phyloP scores from a whole-genome alignment of 2,888 invertebrate species.

The Erebia epiphron region DNA sequence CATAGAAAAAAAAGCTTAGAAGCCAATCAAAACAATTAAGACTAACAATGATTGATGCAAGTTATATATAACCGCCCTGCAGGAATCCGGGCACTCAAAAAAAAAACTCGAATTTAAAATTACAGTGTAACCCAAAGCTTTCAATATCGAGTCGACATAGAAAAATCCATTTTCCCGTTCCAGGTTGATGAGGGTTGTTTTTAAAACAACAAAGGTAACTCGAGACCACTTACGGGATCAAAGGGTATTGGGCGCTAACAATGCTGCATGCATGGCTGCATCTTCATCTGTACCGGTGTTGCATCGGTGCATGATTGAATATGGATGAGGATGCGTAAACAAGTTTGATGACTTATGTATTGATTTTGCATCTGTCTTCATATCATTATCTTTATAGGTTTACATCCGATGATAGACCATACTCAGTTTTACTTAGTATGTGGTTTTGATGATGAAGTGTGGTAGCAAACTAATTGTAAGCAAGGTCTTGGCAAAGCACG shows the following conservation, averaged over 20 bases:
- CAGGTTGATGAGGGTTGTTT: slow-evolving; percentile 22
- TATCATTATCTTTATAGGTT: background rate
- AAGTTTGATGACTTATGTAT: slow-evolving; percentile 6
- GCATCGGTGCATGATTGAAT: slow-evolving; percentile 20
- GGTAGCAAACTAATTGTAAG: no score
- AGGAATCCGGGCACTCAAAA: background rate
- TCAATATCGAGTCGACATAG: slow-evolving; percentile 1
- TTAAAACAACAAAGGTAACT: slow-evolving; percentile 39
- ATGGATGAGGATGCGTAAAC: slow-evolving; percentile 14
- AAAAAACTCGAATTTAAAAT: background rate
- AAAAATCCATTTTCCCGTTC: slow-evolving; percentile 15
- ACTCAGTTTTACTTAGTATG: no score
- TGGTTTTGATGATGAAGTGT: no score
- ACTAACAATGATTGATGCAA: no score
- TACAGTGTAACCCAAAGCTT: background rate
- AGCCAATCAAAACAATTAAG: no score
- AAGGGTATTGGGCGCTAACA: slow-evolving; percentile 40
- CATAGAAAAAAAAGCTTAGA: no score
- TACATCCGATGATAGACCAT: no score
- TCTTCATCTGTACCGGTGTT: slow-evolving; percentile 12
- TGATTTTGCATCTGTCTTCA: background rate
- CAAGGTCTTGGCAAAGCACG: no score
- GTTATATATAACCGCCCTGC: no score
- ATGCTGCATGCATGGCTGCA: slow-evolving; percentile 24
- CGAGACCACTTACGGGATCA: slow-evolving; percentile 41